phyloP scores from a whole-genome alignment of 2,888 invertebrate genomes.

The Lottia gigantea region DNA sequence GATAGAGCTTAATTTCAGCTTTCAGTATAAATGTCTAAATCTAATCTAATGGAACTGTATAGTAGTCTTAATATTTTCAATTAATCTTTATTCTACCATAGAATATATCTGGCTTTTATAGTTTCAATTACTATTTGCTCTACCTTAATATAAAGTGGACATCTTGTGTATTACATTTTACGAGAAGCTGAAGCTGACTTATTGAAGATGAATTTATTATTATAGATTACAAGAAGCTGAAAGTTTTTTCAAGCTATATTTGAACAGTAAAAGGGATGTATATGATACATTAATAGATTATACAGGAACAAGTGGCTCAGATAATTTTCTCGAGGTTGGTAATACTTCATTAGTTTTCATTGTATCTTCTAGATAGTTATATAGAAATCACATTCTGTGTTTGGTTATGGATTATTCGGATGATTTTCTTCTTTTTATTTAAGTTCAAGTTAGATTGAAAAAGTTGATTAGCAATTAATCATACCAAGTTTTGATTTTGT shows the following conservation, averaged over 20 bases:
- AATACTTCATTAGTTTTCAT: background rate
- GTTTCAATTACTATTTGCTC: background rate
- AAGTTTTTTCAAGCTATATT: slow-evolving; percentile 34
- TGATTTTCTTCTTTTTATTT: no score
- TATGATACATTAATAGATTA: slow-evolving; percentile 14
- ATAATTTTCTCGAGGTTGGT: slow-evolving; percentile 18
- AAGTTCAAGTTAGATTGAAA: no score
- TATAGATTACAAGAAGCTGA: slow-evolving; percentile 40
- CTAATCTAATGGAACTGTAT: no score
- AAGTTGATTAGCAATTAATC: no score
- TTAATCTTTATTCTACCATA: background rate
- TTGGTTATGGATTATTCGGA: no score
- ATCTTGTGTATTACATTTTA: no score
- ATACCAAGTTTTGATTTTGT: no score
- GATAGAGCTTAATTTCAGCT: background rate
- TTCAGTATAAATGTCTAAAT: no score
- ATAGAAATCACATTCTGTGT: slow-evolving; percentile 4
- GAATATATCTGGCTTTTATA: background rate
- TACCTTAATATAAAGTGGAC: no score
- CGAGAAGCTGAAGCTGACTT: no score
- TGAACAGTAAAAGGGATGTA: slow-evolving; percentile 9
- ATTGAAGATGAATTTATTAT: no score
- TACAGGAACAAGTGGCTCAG: background rate
- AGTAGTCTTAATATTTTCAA: no score
- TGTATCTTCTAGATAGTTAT: background rate